A percentile compares a stretch with the other conserved stretches of the same genome.
Conservation (phyloP, 1,140 invertebrate species). For the Zophobas atratus region DNA sequence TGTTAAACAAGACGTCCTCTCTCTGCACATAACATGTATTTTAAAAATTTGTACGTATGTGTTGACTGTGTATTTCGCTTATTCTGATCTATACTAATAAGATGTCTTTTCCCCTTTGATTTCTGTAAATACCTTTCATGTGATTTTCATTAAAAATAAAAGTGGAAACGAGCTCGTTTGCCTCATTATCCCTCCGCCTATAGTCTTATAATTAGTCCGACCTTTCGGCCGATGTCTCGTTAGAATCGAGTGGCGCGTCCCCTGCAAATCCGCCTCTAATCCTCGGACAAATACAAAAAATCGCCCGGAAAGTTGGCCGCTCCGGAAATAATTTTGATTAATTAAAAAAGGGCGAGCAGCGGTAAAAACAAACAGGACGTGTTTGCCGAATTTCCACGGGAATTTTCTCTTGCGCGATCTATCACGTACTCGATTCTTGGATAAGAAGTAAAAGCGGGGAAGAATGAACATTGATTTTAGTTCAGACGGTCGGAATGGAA, state of each 20-base stretch:
- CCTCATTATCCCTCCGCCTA: slow-evolving; percentile 22
- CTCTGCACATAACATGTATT: slow-evolving; percentile 31
- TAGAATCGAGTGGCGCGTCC: slow-evolving; percentile 24
- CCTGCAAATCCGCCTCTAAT: slow-evolving; percentile 26
- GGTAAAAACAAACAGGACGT: slow-evolving; percentile 23
- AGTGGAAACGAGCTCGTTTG: slow-evolving; percentile 31
- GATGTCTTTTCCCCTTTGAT: slow-evolving; percentile 30
- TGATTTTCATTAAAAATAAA: slow-evolving; percentile 42
- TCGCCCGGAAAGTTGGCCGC: neutral
- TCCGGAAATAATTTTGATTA: slow-evolving; percentile 14
- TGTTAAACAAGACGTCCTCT: slow-evolving; percentile 14
- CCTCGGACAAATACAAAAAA: slow-evolving; percentile 26
- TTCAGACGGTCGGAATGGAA: slow-evolving; percentile 19
- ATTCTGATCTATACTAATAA: slow-evolving; percentile 29
- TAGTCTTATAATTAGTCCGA: slow-evolving; percentile 31
- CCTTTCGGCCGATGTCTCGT: slow-evolving; percentile 24
- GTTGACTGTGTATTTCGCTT: slow-evolving; percentile 39
- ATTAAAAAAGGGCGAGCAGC: slow-evolving; percentile 24
- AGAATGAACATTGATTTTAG: slow-evolving; percentile 40
- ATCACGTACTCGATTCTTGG: slow-evolving; percentile 38
- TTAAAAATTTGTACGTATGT: slow-evolving; percentile 34
- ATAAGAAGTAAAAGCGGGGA: slow-evolving; percentile 37
- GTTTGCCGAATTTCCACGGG: neutral
- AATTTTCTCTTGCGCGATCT: slow-evolving; percentile 31
- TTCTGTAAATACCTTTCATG: slow-evolving; percentile 41